Conservation (phyloP, 2,113 vertebrate genomes). For the Todiramphus saurophagus region DNA sequence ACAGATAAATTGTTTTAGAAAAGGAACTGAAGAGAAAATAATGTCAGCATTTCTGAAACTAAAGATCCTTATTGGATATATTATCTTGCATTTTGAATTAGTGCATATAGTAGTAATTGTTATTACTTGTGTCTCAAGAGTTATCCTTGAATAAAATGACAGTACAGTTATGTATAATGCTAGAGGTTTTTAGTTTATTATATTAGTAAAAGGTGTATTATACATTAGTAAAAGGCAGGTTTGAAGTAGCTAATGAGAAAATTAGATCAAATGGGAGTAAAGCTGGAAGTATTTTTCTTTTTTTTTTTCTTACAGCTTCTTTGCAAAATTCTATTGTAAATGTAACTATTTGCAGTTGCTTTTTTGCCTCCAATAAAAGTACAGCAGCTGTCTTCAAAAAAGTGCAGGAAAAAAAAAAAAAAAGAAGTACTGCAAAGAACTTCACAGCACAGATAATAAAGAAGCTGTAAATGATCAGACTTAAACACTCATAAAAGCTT, state of each 20-base stretch:
- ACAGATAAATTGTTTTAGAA: neutral
- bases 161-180: neutral
- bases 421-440: neutral
- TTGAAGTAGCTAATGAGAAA: neutral
- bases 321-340: neutral
- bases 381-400: neutral
- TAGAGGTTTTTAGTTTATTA: neutral
- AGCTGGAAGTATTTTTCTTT: neutral
- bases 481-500: constrained; percentile 1
- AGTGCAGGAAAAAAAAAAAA: neutral
- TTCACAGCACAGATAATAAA: neutral
- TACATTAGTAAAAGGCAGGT: neutral
- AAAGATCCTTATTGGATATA: neutral
- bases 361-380: constrained; percentile 32
- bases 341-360: neutral
- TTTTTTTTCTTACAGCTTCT: neutral
- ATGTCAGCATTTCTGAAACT: neutral
- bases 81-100: neutral
- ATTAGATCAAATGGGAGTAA: neutral
- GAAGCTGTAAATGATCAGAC: neutral
- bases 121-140: neutral
- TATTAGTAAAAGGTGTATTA: too few relatives aligned
- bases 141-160: neutral
- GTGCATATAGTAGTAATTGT: neutral
- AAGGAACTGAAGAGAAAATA: neutral